Percentiles rank a stretch among this genome's conserved stretches.
These are phyloP conservation scores for Limulus polyphemus DNA, from an alignment of 2,888 invertebrate species.

Conservation along the genomic window DNA sequence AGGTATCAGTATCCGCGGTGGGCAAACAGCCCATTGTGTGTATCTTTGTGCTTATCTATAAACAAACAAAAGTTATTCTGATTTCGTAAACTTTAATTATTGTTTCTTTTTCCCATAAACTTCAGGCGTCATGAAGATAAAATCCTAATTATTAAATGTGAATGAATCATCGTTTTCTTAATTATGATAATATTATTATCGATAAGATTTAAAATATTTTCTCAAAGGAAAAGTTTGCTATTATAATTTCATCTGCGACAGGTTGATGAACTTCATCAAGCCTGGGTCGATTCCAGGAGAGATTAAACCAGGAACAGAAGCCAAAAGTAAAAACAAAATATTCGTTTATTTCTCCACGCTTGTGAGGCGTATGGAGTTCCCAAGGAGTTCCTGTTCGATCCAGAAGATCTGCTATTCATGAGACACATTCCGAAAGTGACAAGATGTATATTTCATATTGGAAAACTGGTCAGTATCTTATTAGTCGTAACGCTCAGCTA, in stretches of 20 bases:
- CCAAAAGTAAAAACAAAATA: constrained; percentile 34
- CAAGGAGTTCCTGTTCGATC: constrained; percentile 26
- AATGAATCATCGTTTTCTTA: too few species aligned
- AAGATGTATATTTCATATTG: constrained; percentile 28
- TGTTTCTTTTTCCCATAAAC: too few species aligned
- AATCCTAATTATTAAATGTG: too few species aligned
- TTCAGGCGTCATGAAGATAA: too few species aligned
- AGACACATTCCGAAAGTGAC: constrained; percentile 29
- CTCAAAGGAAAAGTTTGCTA: too few species aligned
- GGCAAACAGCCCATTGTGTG: too few species aligned
- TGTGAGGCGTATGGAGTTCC: constrained; percentile 29
- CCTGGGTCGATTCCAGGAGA: constrained; percentile 26
- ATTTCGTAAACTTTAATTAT: too few species aligned
- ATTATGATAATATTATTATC: too few species aligned
- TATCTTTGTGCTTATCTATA: too few species aligned
- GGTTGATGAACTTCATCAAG: constrained; percentile 28
- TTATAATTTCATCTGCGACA: constrained; percentile 3
- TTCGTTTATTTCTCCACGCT: constrained; percentile 38
- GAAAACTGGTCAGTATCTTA: constrained; percentile 24
- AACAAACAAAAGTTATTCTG: too few species aligned
- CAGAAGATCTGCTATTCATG: constrained; percentile 27
- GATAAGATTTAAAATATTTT: too few species aligned
- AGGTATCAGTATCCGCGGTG: too few species aligned
- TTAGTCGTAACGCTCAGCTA: neutral
- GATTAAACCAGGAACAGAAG: constrained; percentile 20